Conservation (phyloP, 2,888 invertebrate genomes). For the Drosophila mercatorum region DNA sequence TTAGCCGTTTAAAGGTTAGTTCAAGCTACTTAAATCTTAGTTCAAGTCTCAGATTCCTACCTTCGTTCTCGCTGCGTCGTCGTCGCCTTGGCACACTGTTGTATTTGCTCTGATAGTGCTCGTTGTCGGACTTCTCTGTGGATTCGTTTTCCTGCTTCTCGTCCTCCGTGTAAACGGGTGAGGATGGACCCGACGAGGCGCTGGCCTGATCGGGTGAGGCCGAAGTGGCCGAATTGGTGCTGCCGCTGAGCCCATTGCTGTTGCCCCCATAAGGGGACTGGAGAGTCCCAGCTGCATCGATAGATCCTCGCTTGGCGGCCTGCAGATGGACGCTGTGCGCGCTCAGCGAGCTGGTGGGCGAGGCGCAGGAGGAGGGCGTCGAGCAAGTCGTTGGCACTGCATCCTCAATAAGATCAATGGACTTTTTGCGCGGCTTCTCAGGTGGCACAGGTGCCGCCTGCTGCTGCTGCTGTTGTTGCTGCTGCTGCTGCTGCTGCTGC, state of each 20-base stretch:
- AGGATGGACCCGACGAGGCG: slow-evolving; percentile 84
- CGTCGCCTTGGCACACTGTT: slow-evolving; percentile 75
- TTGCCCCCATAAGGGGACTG: slow-evolving; percentile 43
- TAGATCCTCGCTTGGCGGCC: slow-evolving; percentile 79
- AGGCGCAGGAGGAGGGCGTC: slow-evolving; percentile 72
- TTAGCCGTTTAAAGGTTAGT: too few species aligned
- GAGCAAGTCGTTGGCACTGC: slow-evolving; percentile 60
- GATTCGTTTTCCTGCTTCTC: slow-evolving; percentile 87
- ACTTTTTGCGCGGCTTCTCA: slow-evolving; percentile 83
- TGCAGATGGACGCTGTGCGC: slow-evolving; percentile 46
- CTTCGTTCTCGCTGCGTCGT: slow-evolving; percentile 82
- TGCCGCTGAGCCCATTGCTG: slow-evolving; percentile 68
- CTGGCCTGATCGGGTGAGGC: slow-evolving; percentile 82
- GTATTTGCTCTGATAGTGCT: slow-evolving; percentile 63
- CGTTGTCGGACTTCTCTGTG: slow-evolving; percentile 85
- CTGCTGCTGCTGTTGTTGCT: slow-evolving; percentile 63
- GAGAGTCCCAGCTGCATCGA: slow-evolving; percentile 50
- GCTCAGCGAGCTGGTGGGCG: slow-evolving; percentile 56
- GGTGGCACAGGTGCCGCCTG: slow-evolving; percentile 77
- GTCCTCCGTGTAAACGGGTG: slow-evolving; percentile 85
- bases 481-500: slow-evolving; percentile 54
- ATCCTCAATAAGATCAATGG: slow-evolving; percentile 82
- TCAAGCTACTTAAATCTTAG: too few species aligned
- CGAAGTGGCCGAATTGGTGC: slow-evolving; percentile 79
- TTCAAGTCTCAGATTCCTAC: slow-evolving; percentile 57